A percentile compares a stretch with the other conserved stretches of the same genome.
phyloP scores from a whole-genome alignment of 2,888 invertebrate species.

The Thecocarcelia acutangulata region DNA sequence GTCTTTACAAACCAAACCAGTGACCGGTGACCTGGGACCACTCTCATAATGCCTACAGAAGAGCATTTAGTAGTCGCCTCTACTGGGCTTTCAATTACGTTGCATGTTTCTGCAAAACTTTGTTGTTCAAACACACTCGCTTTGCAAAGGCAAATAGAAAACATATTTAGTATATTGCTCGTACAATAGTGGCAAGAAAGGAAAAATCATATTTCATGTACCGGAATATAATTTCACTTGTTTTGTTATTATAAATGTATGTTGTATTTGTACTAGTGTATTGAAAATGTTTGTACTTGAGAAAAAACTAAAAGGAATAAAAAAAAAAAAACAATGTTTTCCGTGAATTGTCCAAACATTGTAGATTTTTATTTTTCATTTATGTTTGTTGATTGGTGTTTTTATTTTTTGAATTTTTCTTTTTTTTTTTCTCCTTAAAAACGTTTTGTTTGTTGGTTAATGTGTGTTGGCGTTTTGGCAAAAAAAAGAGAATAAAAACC shows the following conservation, averaged over 20 bases:
- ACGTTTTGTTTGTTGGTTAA: constrained; percentile 44
- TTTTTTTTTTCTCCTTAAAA: constrained; percentile 10
- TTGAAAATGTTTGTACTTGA: constrained; percentile 16
- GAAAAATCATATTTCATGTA: constrained; percentile 63
- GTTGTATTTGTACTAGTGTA: constrained; percentile 22
- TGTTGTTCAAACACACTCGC: constrained; percentile 25
- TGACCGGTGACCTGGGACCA: no score
- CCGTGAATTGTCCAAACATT: constrained; percentile 57
- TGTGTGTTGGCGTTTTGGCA: constrained; percentile 63
- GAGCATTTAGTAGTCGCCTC: background rate
- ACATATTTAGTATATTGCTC: constrained; percentile 3
- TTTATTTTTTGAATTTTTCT: background rate
- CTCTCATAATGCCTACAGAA: no score
- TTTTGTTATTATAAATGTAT: constrained; percentile 27
- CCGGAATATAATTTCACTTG: constrained; percentile 65
- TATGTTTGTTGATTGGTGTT: constrained; percentile 47
- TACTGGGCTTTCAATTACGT: constrained; percentile 3
- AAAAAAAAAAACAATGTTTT: constrained; percentile 18
- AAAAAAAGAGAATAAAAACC: no score
- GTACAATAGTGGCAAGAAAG: constrained; percentile 25
- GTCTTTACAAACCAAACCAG: no score
- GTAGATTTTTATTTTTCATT: constrained; percentile 50
- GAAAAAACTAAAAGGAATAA: background rate
- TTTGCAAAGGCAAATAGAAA: background rate
- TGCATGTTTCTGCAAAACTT: constrained; percentile 38